These are phyloP conservation scores for Onychomys leucogaster DNA, from an alignment of 2,797 vertebrate species.

Conservation along the genomic window DNA sequence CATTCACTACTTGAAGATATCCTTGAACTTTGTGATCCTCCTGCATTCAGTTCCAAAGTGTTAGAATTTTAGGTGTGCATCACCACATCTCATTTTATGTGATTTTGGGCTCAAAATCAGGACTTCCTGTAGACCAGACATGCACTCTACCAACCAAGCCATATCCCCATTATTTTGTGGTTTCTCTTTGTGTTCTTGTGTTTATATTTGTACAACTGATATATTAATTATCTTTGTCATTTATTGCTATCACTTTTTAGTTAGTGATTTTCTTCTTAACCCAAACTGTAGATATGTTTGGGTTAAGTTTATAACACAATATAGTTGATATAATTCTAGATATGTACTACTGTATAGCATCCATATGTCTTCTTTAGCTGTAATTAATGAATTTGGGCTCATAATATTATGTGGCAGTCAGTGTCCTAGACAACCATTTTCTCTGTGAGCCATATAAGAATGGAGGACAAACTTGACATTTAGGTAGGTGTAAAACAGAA, in stretches of 20 bases:
- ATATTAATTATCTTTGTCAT: neutral
- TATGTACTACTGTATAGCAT: neutral
- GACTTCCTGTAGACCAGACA: neutral
- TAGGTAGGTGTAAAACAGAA: neutral
- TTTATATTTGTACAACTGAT: neutral
- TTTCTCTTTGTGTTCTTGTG: neutral
- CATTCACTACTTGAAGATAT: neutral
- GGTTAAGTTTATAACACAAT: neutral
- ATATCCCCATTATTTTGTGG: neutral
- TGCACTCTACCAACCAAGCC: neutral
- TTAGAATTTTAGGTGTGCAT: neutral
- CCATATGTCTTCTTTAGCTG: neutral
- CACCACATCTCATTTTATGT: neutral
- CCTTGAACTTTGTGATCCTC: neutral
- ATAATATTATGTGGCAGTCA: neutral
- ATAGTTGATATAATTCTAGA: neutral
- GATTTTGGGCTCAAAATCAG: neutral
- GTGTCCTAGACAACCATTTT: neutral
- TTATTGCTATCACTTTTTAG: neutral
- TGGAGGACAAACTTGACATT: neutral
- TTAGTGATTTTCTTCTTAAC: neutral
- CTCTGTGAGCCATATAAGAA: neutral
- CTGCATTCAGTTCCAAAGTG: neutral
- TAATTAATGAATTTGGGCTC: neutral
- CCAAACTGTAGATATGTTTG: neutral